phyloP scores from a whole-genome alignment of 2,888 invertebrate species.

The Lapara coniferarum region DNA sequence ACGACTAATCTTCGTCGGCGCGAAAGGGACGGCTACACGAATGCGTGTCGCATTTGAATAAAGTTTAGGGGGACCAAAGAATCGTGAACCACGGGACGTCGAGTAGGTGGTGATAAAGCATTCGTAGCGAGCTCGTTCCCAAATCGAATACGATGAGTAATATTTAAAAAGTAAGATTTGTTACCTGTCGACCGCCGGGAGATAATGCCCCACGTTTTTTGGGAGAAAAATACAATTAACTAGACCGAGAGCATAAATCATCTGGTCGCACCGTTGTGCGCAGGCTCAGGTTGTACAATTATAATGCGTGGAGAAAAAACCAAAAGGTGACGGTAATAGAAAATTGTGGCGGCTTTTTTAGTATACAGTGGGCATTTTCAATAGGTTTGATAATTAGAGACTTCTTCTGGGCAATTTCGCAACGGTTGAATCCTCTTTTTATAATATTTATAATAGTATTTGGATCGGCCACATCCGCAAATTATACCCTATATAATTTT shows the following conservation, averaged over 20 bases:
- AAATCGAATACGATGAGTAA: slow-evolving; percentile 83
- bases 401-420: slow-evolving; percentile 37
- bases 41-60: slow-evolving; percentile 80
- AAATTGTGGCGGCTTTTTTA: slow-evolving; percentile 56
- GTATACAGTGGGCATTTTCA: slow-evolving; percentile 38
- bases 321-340: slow-evolving; percentile 63
- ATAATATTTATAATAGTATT: slow-evolving; percentile 27
- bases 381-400: slow-evolving; percentile 62
- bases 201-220: slow-evolving; percentile 78
- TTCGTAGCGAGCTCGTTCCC: slow-evolving; percentile 80
- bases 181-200: slow-evolving; percentile 80
- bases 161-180: slow-evolving; percentile 83
- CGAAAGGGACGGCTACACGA: slow-evolving; percentile 71
- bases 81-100: slow-evolving; percentile 79
- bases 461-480: slow-evolving; percentile 31
- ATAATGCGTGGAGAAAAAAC: slow-evolving; percentile 62
- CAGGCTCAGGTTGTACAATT: slow-evolving; percentile 77
- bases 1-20: slow-evolving; percentile 60
- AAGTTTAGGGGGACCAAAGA: slow-evolving; percentile 81
- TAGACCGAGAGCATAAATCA: slow-evolving; percentile 75
- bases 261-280: slow-evolving; percentile 66
- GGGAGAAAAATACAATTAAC: slow-evolving; percentile 81
- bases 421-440: slow-evolving; percentile 3
- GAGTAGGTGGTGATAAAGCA: slow-evolving; percentile 84
- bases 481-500: slow-evolving; percentile 31